These are phyloP conservation scores for Notodonta dromedarius DNA, from an alignment of 2,888 invertebrate species.

Conservation along the genomic window DNA sequence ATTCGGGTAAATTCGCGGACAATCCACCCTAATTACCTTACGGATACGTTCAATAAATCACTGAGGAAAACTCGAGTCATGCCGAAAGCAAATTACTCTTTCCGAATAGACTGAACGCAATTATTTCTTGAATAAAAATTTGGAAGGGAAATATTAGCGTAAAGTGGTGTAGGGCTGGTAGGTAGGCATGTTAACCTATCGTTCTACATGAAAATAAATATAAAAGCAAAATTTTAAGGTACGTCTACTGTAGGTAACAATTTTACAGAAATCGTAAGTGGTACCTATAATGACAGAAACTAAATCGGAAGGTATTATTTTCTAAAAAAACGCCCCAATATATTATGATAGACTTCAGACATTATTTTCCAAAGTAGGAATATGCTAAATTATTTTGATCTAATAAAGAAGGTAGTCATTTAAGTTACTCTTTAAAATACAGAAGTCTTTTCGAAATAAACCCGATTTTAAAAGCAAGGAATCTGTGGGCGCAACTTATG, in stretches of 20 bases:
- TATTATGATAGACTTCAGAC: too few relatives aligned
- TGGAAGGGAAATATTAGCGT: neutral
- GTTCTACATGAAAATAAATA: too few relatives aligned
- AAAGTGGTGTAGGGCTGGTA: neutral
- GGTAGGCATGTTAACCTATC: too few relatives aligned
- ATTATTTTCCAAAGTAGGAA: too few relatives aligned
- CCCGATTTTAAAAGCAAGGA: neutral
- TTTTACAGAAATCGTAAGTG: too few relatives aligned
- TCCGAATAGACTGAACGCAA: conserved; percentile 26
- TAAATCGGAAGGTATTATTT: too few relatives aligned
- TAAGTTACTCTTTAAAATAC: neutral
- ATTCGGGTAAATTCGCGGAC: conserved; percentile 38
- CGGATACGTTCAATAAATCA: conserved; percentile 40
- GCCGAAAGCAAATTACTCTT: conserved; percentile 34
- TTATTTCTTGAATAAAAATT: conserved; percentile 1
- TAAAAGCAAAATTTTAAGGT: too few relatives aligned
- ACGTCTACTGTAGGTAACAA: too few relatives aligned
- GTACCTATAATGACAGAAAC: too few relatives aligned
- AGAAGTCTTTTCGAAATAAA: neutral
- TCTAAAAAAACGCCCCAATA: too few relatives aligned
- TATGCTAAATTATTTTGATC: too few relatives aligned
- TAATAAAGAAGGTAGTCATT: neutral
- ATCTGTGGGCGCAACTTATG: neutral
- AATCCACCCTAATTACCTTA: conserved; percentile 38
- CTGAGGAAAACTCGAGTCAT: conserved; percentile 41